Conservation (phyloP, 2,888 invertebrate species). For the Ganaspis brasiliensis region DNA sequence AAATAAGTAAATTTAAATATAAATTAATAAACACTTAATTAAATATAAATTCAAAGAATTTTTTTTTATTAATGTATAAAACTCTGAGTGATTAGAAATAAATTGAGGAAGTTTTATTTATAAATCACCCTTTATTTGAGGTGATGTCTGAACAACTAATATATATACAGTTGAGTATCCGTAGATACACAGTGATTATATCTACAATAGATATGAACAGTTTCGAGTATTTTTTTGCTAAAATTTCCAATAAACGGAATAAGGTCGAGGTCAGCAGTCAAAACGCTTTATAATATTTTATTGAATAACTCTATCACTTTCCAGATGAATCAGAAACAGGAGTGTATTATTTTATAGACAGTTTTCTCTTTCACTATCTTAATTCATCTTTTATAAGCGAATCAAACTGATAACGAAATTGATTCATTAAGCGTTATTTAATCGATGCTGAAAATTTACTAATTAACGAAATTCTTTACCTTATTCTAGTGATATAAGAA, state of each 20-base stretch:
- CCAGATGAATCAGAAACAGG: background rate
- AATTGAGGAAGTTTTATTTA: too few species aligned
- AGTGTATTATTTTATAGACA: background rate
- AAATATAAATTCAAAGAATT: too few species aligned
- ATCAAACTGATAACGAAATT: background rate
- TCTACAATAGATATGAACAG: background rate
- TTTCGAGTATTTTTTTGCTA: background rate
- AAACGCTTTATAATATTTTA: constrained; percentile 2
- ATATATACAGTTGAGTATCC: background rate
- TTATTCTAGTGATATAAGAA: too few species aligned
- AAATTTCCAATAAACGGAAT: constrained; percentile 3
- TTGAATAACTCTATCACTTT: constrained; percentile 4
- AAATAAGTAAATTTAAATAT: too few species aligned
- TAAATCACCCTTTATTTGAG: background rate
- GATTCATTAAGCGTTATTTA: too few species aligned
- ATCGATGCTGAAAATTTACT: too few species aligned
- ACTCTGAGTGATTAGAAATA: too few species aligned
- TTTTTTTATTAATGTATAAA: too few species aligned
- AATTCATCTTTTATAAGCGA: background rate
- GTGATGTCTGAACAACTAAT: background rate
- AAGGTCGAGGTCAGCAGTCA: constrained; percentile 18
- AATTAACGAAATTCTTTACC: too few species aligned
- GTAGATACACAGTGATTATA: background rate
- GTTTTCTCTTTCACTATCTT: background rate
- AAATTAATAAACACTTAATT: too few species aligned